Conservation (phyloP, 2,888 invertebrate genomes). For the Cerceris ruficornis region DNA sequence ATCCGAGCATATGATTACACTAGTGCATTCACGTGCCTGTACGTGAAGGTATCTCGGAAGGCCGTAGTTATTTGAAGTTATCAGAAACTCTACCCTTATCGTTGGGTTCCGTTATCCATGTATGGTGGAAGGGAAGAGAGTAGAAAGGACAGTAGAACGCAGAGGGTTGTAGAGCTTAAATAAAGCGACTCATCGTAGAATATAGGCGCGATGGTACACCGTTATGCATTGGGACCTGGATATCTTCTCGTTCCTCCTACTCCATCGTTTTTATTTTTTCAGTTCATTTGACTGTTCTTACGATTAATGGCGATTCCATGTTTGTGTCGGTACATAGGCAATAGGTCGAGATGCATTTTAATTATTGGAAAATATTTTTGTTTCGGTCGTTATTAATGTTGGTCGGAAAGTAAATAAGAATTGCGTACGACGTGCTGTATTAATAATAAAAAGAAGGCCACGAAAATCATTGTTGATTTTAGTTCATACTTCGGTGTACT, state of each 20-base stretch:
- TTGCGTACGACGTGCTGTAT: background rate
- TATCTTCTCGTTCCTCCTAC: conserved; percentile 5
- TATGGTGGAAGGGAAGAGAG: background rate
- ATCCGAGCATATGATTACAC: conserved; percentile 20
- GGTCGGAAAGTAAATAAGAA: background rate
- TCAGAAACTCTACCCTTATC: conserved; percentile 46
- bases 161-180: conserved; percentile 23
- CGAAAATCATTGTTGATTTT: no score
- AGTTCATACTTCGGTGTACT: no score
- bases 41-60: conserved; percentile 3
- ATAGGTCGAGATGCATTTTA: background rate
- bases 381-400: background rate
- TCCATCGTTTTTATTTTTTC: conserved; percentile 9
- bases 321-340: background rate
- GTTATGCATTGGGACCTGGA: background rate
- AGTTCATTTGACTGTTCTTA: conserved; percentile 8
- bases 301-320: background rate
- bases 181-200: conserved; percentile 37
- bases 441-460: no score
- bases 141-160: background rate
- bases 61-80: conserved; percentile 39
- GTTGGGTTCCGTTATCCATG: conserved; percentile 21
- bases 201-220: conserved; percentile 8
- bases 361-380: conserved; percentile 14
- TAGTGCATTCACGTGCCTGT: background rate